Evolutionary conservation across 2,888 invertebrate genomes (phyloP).

Genomic region (Julus scandinavius): DNA sequence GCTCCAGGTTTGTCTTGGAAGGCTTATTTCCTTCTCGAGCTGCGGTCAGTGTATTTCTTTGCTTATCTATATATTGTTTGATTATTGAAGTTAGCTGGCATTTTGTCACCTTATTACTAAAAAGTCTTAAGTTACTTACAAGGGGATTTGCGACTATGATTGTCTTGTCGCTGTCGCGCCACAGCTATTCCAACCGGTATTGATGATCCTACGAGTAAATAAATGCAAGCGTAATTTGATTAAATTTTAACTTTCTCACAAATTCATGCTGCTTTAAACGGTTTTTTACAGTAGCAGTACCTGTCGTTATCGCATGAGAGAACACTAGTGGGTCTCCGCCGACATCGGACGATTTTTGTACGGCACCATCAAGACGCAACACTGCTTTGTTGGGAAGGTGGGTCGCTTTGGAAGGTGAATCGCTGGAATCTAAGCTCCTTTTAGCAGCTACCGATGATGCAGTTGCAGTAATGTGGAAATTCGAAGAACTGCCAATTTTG

Average conservation of each 20-base stretch:
- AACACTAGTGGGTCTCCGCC: constrained; percentile 13
- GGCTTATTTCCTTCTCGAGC: not conserved
- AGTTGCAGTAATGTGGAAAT: not conserved
- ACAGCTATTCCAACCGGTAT: constrained; percentile 88
- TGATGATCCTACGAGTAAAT: constrained; percentile 57
- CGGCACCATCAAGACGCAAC: not conserved
- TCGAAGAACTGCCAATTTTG: not conserved
- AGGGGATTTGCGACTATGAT: constrained; percentile 37
- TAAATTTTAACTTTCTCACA: not conserved
- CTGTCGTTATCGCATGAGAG: constrained; percentile 15
- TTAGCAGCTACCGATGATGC: not conserved
- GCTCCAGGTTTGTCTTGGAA: not conserved
- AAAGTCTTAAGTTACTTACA: constrained; percentile 47
- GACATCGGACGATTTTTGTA: not conserved
- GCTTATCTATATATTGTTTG: constrained; percentile 1
- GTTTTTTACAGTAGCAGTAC: not conserved
- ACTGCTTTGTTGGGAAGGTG: not conserved
- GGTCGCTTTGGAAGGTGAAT: not conserved
- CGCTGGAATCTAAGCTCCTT: not conserved
- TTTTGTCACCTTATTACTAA: not conserved
- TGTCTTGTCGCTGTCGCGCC: constrained; percentile 75
- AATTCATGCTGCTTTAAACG: not conserved
- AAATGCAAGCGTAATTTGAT: not conserved
- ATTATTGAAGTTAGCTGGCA: not conserved
- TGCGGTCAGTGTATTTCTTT: constrained; percentile 9